Evolutionary conservation across 2,888 invertebrate genomes (phyloP).

Genomic region (Noctua comes): DNA sequence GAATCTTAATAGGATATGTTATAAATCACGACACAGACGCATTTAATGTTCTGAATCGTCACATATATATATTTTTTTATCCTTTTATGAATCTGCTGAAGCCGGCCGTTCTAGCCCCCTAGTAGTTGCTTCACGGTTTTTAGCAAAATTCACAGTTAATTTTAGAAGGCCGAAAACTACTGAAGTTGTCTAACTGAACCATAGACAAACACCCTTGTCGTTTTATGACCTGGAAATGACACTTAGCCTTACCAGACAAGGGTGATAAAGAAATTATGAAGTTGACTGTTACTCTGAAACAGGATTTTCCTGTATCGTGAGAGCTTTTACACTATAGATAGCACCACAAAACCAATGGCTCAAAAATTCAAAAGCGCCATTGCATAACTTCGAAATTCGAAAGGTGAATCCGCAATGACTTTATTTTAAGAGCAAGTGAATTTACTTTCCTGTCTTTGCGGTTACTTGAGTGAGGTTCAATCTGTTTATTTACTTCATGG

Average conservation of each 20-base stretch:
- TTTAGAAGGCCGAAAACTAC: neutral
- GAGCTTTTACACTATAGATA: neutral
- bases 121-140: neutral
- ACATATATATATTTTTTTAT: too few species aligned
- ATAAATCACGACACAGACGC: too few species aligned
- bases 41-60: too few species aligned
- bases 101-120: too few species aligned
- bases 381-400: constrained; percentile 6
- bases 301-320: neutral
- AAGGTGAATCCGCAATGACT: constrained; percentile 12
- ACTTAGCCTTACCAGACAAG: neutral
- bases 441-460: neutral
- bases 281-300: neutral
- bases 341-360: neutral
- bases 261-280: neutral
- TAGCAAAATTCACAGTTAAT: neutral
- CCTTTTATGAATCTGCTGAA: too few species aligned
- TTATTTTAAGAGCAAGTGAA: neutral
- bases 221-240: neutral
- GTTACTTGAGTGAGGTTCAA: neutral
- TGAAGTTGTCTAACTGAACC: neutral
- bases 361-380: neutral
- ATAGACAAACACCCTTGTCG: neutral
- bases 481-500: neutral
- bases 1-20: too few species aligned